Base-by-base conservation (phyloP, 2,888 invertebrate species). In the Rhagonycha fulva region DNA sequence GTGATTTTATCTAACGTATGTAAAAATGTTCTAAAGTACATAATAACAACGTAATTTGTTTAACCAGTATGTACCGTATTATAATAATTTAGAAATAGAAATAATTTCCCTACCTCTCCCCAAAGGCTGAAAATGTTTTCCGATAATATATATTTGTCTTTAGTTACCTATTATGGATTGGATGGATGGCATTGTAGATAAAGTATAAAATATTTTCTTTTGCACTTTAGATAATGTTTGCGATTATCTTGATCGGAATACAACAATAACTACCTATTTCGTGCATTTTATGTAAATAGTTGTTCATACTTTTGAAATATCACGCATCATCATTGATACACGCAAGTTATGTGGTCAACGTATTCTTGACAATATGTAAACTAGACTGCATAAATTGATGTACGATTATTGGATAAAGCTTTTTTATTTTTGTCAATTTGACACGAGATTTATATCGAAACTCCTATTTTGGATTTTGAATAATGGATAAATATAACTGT, bases 281-380 rank as follows among this genome's bases (percentile, higher is more conserved):
- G 73, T 77, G 77, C 73, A 72, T 67, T 74, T 61, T 68, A 62
- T 68, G 71, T 71, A 74, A 77, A 77, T 71, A 74, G 72, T 71
- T 74, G 74, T 77, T 71, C 77, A 74, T 77, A 71, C 69, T 24
- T 24, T 72, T 69, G 69, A 74, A 32, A 69, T 74, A 77, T 77
- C 77, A 74, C 74, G 74, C 77, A 77, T 74, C 74, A 72, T 74
- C 74, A 72, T 62, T 72, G 66, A 62, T 62, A 71, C 74, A 77
- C 77, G 74, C 76, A 72, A 76, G 61, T 76, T 72, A 76, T 62
- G 60, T 71, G 76, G 76, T 76, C 70, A 74, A 68, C 72, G 47
- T 63, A 60, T 23, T 72, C 67, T 72, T 61, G 24, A 24, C 63
- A 62, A 61, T 72, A 68, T 72, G 67, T 72, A 72, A 68, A 72